These are phyloP conservation scores for Gopherus flavomarginatus DNA, from an alignment of 2,113 vertebrate genomes.

Conservation along the genomic window DNA sequence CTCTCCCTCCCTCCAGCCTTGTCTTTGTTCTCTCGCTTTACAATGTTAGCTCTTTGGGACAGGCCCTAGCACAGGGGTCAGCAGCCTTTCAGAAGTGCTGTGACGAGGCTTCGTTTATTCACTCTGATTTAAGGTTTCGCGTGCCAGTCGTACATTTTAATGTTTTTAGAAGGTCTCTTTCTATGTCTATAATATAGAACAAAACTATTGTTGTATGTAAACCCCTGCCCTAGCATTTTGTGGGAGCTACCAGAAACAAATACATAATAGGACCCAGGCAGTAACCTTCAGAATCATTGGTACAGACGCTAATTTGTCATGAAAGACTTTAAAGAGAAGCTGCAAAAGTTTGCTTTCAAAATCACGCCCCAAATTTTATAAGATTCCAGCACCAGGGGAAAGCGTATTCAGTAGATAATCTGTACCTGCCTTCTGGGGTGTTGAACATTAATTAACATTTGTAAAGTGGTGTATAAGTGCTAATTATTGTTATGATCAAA, in stretches of 20 bases:
- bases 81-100: no score
- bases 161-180: no score
- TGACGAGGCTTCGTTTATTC: no score
- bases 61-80: neutral
- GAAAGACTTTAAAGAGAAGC: neutral
- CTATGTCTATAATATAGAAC: no score
- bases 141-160: no score
- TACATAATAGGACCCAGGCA: rapidly evolving
- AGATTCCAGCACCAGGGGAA: neutral
- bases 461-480: neutral
- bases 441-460: neutral
- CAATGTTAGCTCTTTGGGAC: neutral
- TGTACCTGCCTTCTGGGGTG: rapidly evolving
- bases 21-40: neutral
- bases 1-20: neutral
- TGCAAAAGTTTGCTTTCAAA: neutral
- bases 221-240: neutral
- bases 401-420: neutral
- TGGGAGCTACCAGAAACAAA: rapidly evolving
- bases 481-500: neutral
- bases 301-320: rapidly evolving
- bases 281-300: rapidly evolving
- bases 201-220: no score
- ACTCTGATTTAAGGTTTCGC: no score
- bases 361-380: neutral